Evolutionary conservation across 1,140 invertebrate species (phyloP), one percentile per base, ranked within the genome.

Genomic region (Stegodyphus mimosarum): DNA sequence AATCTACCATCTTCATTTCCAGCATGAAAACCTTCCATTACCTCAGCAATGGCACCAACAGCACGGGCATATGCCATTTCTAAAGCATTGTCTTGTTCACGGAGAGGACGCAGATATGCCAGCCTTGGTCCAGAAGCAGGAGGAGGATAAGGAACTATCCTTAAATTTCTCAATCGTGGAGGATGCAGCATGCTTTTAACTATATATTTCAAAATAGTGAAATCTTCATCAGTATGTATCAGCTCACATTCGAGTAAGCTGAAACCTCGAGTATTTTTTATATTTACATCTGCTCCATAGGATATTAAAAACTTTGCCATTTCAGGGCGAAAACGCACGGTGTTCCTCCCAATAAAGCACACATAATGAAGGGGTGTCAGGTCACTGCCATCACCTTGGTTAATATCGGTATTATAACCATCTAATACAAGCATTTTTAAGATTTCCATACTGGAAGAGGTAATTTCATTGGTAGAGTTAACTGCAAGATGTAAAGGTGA

Each of bases 391-490:
- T 90, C 89, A 64, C 80, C 70, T 18, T 88, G 86, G 83, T 90
- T 90, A n/a, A 90, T 88, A 85, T 90, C 88, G 11, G 88, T 88
- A 80, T 89, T 90, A 86, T 90, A 90, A 17, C 90, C 90, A 51
- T 88, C 88, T 9, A 88, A 85, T 7, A 90, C 87, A 15, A 90
- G 87, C 48, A 88, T 86, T 76, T 86, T 87, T 7, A 90, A n/a
- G 7, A 90, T 88, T 13, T 89, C 88, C 67, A 89, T 86, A 53
- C 87, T 87, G 70, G 87, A 87, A 60, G 78, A 78, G 55, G 89
- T 87, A n/a, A 87, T 88, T 10, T 88, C 87, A 53, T 17, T 71
- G 15, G 10, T 66, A 18, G 79, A 63, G 18, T 80, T 72, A 1
- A 89, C 86, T 17, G 89, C 88, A n/a, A 89, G 81, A 72, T 90